These are phyloP conservation scores for Sebastes melanostomus DNA, from an alignment of 2,797 vertebrate genomes.

Conservation along the genomic window DNA sequence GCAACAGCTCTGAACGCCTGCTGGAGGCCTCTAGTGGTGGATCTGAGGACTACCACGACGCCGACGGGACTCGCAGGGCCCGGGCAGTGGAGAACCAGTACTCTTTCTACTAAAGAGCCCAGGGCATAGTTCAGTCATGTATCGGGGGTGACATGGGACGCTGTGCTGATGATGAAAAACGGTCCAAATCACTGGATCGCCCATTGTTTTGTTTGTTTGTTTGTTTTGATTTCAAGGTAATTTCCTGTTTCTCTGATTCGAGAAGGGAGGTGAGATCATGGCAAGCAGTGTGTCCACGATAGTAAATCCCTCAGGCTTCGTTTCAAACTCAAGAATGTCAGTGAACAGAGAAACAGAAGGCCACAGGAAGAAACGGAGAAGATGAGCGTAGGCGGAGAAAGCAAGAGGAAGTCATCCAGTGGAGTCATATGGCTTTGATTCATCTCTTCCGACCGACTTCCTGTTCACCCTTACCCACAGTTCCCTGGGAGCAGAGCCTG, in stretches of 20 bases:
- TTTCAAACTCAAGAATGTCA: conserved; percentile 15
- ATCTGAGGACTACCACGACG: conserved; percentile 89
- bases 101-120: conserved; percentile 91
- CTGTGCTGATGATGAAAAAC: conserved; percentile 2
- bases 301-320: conserved; percentile 24
- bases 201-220: conserved; percentile 43
- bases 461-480: conserved; percentile 62
- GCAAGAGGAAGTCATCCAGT: conserved; percentile 57
- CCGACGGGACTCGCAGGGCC: conserved; percentile 86
- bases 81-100: conserved; percentile 98
- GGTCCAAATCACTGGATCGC: conserved; percentile 51
- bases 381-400: conserved; percentile 27
- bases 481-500: conserved; percentile 58
- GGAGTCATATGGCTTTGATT: conserved; percentile 75
- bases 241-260: conserved; percentile 57
- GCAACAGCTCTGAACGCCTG: conserved; percentile 90
- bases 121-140: neutral
- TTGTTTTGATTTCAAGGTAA: conserved; percentile 39
- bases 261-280: conserved; percentile 15
- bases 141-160: conserved; percentile 2
- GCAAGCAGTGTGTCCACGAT: neutral
- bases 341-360: neutral
- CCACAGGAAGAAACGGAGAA: neutral
- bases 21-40: conserved; percentile 82
- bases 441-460: conserved; percentile 69